phyloP scores from a whole-genome alignment of 2,797 vertebrate genomes.

The Phataginus tricuspis region DNA sequence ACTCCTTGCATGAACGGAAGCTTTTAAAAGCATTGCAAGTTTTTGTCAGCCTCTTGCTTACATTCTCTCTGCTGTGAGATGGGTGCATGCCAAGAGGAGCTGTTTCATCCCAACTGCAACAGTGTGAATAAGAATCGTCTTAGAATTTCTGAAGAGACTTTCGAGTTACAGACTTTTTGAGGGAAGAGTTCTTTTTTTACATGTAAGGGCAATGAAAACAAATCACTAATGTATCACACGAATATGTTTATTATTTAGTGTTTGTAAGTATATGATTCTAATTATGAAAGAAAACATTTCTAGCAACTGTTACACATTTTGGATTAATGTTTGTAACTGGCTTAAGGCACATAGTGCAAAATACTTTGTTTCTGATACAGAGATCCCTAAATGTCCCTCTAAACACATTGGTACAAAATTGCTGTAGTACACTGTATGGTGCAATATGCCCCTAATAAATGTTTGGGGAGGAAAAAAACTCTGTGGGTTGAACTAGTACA shows the following conservation, averaged over 20 bases:
- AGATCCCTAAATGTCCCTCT: conserved; percentile 87
- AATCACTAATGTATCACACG: conserved; percentile 86
- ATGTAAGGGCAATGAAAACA: conserved; percentile 41
- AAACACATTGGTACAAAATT: conserved; percentile 77
- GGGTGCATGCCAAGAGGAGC: background rate
- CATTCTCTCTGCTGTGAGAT: background rate
- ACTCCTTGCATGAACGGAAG: background rate
- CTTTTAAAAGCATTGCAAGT: background rate
- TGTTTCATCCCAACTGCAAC: background rate
- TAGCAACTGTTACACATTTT: conserved; percentile 77
- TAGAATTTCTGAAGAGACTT: conserved; percentile 19
- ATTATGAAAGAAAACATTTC: conserved; percentile 86
- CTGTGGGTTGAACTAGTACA: conserved; percentile 67
- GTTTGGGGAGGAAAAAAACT: conserved; percentile 46
- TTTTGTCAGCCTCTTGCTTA: background rate
- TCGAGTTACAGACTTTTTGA: background rate
- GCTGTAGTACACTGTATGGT: conserved; percentile 70
- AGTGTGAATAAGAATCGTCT: background rate
- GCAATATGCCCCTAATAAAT: conserved; percentile 64
- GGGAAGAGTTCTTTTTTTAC: background rate
- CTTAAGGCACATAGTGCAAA: conserved; percentile 95
- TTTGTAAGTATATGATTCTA: conserved; percentile 90
- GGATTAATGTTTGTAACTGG: conserved; percentile 87
- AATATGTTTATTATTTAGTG: conserved; percentile 88
- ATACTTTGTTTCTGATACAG: conserved; percentile 95